Percentiles rank a stretch among this genome's conserved stretches.
Conservation (phyloP, 2,888 invertebrate species). For the Protonemura montana region DNA sequence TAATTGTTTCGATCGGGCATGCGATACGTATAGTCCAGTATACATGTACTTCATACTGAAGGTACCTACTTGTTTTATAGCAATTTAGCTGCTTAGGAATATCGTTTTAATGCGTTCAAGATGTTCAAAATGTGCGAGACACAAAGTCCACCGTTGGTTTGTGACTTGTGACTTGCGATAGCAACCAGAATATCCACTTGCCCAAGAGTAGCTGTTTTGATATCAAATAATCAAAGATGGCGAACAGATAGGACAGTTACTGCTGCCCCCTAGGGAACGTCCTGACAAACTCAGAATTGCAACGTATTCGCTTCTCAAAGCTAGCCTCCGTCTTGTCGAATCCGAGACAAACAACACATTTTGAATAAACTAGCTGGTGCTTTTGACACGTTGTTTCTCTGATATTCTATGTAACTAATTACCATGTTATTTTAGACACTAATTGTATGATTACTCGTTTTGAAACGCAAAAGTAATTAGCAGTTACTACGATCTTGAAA, state of each 20-base stretch:
- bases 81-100: too few species aligned
- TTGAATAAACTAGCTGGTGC: neutral
- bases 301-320: neutral
- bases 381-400: neutral
- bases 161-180: neutral
- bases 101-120: neutral
- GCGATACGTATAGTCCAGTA: neutral
- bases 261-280: neutral
- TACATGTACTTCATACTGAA: too few species aligned
- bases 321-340: neutral
- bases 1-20: slow-evolving; percentile 26
- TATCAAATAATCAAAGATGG: neutral
- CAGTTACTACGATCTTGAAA: neutral
- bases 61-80: too few species aligned
- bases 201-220: neutral
- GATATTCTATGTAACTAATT: neutral
- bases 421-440: slow-evolving; percentile 24
- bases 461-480: slow-evolving; percentile 16
- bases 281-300: neutral
- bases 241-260: neutral
- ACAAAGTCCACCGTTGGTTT: neutral
- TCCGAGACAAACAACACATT: neutral
- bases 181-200: neutral
- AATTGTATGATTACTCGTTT: slow-evolving; percentile 33
- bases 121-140: neutral